Base-by-base conservation (phyloP, 2,888 invertebrate genomes). In the Netelia fuscicornis region DNA sequence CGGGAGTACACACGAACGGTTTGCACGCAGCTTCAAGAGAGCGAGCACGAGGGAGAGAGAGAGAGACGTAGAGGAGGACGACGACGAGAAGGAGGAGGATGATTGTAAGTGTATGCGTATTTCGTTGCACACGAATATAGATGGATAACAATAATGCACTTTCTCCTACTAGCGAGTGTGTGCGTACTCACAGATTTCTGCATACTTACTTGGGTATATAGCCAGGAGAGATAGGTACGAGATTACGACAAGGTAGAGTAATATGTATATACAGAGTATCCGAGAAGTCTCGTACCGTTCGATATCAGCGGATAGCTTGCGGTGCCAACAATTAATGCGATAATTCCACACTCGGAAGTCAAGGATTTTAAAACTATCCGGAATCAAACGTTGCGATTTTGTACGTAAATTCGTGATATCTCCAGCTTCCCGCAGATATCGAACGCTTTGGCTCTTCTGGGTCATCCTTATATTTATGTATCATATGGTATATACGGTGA, bases 61-160 rank as follows among this genome's bases (percentile, higher is more conserved):
- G 23, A 25, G 48, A 42, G 56, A 25, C 25, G 25, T 23, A 20
- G 37, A 52, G 54, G 58, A 58, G 8, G 58, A 58, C 9, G 13
- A 58, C 0, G 30, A 30, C 3, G 30, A 30, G 30, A 30, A 42
- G 20, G 8, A 5, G 6, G 6, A 20, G 25, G 23, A 23, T 25
- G 23, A 6, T 42, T 44, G 1, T 11, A 52, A 9, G 37, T 37
- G 68, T 42, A 42, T 11, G 68, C 68, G 42, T 25, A 52, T 25
- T 37, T 65, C 9, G 42, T 54, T n/a, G 62, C 42, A 20, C 42
- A 71, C 56, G 11, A n/a, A 44, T 86, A 88, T 85, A 86, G 83
- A 85, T 78, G 87, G 83, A 86, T 86, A 87, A 89, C 88, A 88
- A 90, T 90, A 90, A 89, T 88, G 88, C 87, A 86, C 86, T 52